phyloP scores from a whole-genome alignment of 2,797 vertebrate species.

The Alouatta caraya region DNA sequence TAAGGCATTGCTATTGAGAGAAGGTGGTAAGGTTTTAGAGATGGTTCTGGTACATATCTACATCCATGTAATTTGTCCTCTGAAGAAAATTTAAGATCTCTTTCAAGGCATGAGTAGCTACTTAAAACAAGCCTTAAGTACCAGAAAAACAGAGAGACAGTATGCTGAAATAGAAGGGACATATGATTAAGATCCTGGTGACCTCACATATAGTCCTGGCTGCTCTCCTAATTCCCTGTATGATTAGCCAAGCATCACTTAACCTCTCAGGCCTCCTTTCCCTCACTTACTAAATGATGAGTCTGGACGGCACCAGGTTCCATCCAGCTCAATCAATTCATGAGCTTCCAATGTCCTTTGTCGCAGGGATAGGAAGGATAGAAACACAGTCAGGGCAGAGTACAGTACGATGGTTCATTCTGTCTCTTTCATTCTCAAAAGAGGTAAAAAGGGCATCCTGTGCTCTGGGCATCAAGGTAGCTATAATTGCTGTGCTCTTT shows the following conservation, averaged over 20 bases:
- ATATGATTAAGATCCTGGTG: slow-evolving; percentile 37
- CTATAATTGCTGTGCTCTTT: slow-evolving; percentile 43
- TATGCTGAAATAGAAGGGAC: background rate
- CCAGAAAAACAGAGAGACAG: background rate
- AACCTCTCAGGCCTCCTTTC: background rate
- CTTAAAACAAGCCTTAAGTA: background rate
- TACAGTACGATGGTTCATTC: background rate
- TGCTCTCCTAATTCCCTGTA: background rate
- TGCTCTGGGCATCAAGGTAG: slow-evolving; percentile 47
- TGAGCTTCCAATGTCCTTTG: background rate
- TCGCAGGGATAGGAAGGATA: background rate
- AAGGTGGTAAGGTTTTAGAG: background rate
- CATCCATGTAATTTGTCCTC: background rate
- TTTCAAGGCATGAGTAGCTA: background rate
- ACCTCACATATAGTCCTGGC: background rate
- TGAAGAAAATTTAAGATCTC: background rate
- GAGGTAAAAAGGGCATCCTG: slow-evolving; percentile 67
- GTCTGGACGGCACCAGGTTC: background rate
- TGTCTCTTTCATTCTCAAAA: slow-evolving; percentile 54
- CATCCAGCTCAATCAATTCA: background rate
- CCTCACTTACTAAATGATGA: slow-evolving; percentile 28
- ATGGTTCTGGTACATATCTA: background rate
- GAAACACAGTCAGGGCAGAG: background rate
- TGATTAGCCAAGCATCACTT: slow-evolving; percentile 45
- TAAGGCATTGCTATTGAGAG: background rate